phyloP scores from a whole-genome alignment of 2,888 invertebrate species.

The Dicyrtomina minuta region DNA sequence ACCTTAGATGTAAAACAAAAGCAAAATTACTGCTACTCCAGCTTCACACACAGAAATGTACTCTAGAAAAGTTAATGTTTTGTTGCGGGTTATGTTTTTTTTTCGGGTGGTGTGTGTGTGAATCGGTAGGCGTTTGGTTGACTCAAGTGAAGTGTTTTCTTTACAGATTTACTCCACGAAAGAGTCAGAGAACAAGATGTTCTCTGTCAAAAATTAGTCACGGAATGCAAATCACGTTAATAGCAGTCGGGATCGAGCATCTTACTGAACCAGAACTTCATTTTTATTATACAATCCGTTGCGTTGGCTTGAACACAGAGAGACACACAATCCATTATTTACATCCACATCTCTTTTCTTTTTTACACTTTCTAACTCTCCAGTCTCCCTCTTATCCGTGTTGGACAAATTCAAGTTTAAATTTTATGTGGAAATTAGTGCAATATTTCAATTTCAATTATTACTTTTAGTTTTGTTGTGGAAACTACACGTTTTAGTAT shows the following conservation, averaged over 20 bases:
- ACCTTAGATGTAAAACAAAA: too few relatives aligned
- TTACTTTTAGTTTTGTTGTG: too few relatives aligned
- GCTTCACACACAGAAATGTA: too few relatives aligned
- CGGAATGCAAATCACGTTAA: slow-evolving; percentile 37
- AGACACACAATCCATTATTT: not conserved
- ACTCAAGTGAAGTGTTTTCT: slow-evolving; percentile 1
- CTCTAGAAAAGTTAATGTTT: too few relatives aligned
- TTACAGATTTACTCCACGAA: slow-evolving; percentile 15
- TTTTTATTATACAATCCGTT: slow-evolving; percentile 25
- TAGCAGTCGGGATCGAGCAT: slow-evolving; percentile 27
- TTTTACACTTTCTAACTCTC: not conserved
- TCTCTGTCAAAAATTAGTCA: slow-evolving; percentile 35
- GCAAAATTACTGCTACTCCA: too few relatives aligned
- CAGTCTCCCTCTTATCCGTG: not conserved
- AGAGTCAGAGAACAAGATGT: slow-evolving; percentile 22
- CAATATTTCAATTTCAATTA: too few relatives aligned
- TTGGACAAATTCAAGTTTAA: too few relatives aligned
- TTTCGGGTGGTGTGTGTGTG: slow-evolving; percentile 1
- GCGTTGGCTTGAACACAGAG: slow-evolving; percentile 8
- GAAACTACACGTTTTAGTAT: too few relatives aligned
- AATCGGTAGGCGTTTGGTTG: not conserved
- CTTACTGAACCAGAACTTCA: slow-evolving; percentile 15
- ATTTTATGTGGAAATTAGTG: too few relatives aligned
- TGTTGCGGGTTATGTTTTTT: not conserved
- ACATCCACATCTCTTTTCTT: not conserved